Conservation (phyloP, 2,888 invertebrate genomes). For the Galeruca laticollis region DNA sequence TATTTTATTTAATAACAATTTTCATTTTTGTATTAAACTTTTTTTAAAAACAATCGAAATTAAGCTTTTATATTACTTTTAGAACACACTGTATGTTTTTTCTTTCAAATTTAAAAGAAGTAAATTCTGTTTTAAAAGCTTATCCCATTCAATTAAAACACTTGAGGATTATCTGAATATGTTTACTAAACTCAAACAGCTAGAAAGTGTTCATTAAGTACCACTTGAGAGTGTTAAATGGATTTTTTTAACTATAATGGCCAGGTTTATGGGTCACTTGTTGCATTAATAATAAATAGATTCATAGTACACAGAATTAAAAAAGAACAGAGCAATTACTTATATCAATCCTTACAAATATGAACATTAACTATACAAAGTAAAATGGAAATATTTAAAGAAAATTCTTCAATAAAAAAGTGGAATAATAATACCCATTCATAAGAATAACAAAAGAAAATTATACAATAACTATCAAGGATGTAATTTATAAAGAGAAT, state of each 20-base stretch:
- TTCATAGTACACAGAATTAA: background rate
- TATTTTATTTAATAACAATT: too few relatives aligned
- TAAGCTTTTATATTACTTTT: too few relatives aligned
- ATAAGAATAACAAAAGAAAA: too few relatives aligned
- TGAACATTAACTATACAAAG: too few relatives aligned
- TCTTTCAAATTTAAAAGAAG: background rate
- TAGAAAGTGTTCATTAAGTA: constrained; percentile 11
- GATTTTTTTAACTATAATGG: constrained; percentile 25
- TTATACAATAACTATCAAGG: too few relatives aligned
- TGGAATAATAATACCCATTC: too few relatives aligned
- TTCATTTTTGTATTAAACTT: too few relatives aligned
- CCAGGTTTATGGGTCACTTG: constrained; percentile 8
- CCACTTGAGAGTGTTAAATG: constrained; percentile 15
- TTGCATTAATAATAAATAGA: background rate
- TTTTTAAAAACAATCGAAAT: too few relatives aligned
- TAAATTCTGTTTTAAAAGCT: background rate
- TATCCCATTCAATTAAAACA: constrained; percentile 4
- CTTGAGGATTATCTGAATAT: constrained; percentile 5
- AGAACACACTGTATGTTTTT: background rate
- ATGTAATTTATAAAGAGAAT: too few relatives aligned
- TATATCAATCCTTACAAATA: too few relatives aligned
- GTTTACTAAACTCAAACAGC: background rate
- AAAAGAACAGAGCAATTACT: background rate
- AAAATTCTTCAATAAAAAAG: too few relatives aligned
- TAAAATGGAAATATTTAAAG: too few relatives aligned